These are phyloP conservation scores for Masnerella sp. DNA, from an alignment of 2,888 invertebrate species.

Conservation along the genomic window DNA sequence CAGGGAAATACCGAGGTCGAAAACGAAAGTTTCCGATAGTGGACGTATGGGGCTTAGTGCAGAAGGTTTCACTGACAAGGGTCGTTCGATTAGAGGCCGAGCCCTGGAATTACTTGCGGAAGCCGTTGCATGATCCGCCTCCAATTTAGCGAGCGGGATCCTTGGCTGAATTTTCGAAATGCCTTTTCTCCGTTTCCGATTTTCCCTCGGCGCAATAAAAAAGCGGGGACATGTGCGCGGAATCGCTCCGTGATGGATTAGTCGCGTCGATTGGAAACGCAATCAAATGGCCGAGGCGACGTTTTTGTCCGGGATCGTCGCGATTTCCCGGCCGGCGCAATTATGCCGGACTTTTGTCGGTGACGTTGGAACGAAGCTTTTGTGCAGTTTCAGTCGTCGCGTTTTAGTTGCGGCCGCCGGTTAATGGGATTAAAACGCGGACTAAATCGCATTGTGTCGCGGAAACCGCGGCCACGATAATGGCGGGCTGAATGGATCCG, in stretches of 20 bases:
- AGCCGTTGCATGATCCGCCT: slow-evolving; percentile 64
- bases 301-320: slow-evolving; percentile 14
- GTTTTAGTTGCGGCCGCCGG: slow-evolving; percentile 16
- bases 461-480: too few relatives aligned
- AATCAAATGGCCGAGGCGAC: slow-evolving; percentile 43
- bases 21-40: too few relatives aligned
- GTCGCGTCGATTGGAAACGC: slow-evolving; percentile 37
- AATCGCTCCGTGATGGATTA: slow-evolving; percentile 47
- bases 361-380: slow-evolving; percentile 17
- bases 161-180: slow-evolving; percentile 39
- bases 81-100: slow-evolving; percentile 47
- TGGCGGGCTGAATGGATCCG: too few relatives aligned
- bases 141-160: slow-evolving; percentile 18
- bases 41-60: too few relatives aligned
- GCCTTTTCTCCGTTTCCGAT: slow-evolving; percentile 26
- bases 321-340: slow-evolving; percentile 24
- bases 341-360: slow-evolving; percentile 20
- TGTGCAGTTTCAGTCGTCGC: slow-evolving; percentile 5
- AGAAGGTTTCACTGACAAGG: slow-evolving; percentile 47
- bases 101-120: slow-evolving; percentile 70
- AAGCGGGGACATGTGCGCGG: too few relatives aligned
- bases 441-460: too few relatives aligned
- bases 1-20: too few relatives aligned
- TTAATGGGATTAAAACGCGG: slow-evolving; percentile 28
- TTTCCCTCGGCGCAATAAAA: too few relatives aligned